phyloP scores from a whole-genome alignment of 2,888 invertebrate genomes.

The Acleris sparsana region DNA sequence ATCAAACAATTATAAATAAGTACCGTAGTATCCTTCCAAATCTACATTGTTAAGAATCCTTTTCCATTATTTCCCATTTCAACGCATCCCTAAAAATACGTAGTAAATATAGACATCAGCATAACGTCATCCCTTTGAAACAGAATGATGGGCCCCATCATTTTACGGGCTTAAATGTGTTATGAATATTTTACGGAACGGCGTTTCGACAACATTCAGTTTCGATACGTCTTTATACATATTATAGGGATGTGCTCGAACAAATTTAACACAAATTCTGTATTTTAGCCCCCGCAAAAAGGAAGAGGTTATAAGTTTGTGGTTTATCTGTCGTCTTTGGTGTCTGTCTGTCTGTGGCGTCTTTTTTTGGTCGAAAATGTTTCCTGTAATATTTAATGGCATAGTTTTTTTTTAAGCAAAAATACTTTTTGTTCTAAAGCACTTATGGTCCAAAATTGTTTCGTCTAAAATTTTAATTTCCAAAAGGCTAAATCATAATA shows the following conservation, averaged over 20 bases:
- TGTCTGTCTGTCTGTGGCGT: too few species aligned
- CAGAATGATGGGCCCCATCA: constrained; percentile 29
- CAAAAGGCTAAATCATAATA: too few species aligned
- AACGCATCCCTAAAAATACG: constrained; percentile 23
- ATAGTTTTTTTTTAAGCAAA: too few species aligned
- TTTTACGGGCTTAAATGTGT: constrained; percentile 33
- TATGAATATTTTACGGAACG: constrained; percentile 32
- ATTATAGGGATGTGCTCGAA: background rate
- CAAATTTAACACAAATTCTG: background rate
- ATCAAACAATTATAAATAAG: too few species aligned
- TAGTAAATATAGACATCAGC: constrained; percentile 27
- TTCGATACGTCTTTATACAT: constrained; percentile 10
- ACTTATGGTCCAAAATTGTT: too few species aligned
- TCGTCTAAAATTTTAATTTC: too few species aligned
- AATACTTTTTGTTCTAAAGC: too few species aligned
- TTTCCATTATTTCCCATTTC: constrained; percentile 14
- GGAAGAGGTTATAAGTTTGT: too few species aligned
- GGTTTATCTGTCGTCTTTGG: too few species aligned
- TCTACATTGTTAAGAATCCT: background rate
- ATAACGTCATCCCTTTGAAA: constrained; percentile 33
- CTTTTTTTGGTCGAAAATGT: too few species aligned
- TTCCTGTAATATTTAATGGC: too few species aligned
- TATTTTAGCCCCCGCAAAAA: background rate
- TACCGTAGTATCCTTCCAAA: too few species aligned
- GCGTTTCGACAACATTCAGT: constrained; percentile 22